A percentile compares a stretch with the other conserved stretches of the same genome.
phyloP scores from a whole-genome alignment of 1,140 invertebrate species.

The Bombus fervidus region DNA sequence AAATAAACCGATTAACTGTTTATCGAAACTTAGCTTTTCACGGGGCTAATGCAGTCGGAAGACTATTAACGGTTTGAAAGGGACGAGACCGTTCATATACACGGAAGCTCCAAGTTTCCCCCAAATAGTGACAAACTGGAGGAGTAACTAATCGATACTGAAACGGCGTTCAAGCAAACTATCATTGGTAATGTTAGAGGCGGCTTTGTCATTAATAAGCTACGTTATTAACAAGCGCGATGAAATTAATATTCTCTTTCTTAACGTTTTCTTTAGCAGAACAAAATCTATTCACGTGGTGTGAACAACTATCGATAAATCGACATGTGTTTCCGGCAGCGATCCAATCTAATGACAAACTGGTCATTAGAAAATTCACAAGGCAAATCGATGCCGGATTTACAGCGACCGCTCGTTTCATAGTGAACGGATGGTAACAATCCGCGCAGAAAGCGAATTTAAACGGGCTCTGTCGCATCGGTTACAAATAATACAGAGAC shows the following conservation, averaged over 20 bases:
- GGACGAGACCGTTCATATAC: neutral
- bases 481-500: constrained; percentile 41
- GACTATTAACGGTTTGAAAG: neutral
- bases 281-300: neutral
- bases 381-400: neutral
- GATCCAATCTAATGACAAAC: neutral
- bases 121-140: neutral
- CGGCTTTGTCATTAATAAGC: neutral
- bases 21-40: constrained; percentile 22
- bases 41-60: neutral
- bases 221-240: no score
- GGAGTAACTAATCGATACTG: constrained; percentile 1
- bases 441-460: constrained; percentile 40
- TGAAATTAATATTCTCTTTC: neutral
- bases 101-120: neutral
- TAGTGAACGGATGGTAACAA: neutral
- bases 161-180: neutral
- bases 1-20: constrained; percentile 39
- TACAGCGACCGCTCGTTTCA: neutral
- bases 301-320: neutral
- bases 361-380: neutral
- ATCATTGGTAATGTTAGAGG: neutral
- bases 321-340: constrained; percentile 22
- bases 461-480: constrained; percentile 26
- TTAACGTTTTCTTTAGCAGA: neutral